Evolutionary conservation across 2,113 vertebrate genomes (phyloP).

Genomic region (Callipepla californica): DNA sequence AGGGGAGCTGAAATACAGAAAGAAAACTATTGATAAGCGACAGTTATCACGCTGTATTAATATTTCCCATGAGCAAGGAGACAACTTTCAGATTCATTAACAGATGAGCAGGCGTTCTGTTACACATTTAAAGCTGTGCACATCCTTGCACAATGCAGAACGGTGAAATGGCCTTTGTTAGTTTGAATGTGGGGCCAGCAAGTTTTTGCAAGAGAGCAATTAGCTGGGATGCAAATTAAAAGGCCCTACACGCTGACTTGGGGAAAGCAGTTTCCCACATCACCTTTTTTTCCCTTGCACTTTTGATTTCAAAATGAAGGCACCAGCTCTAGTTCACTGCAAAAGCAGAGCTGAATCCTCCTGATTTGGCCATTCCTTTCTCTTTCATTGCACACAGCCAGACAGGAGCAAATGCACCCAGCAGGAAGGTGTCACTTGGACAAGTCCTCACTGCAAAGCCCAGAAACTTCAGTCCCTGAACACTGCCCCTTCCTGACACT

Average conservation of each 20-base stretch:
- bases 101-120: not conserved
- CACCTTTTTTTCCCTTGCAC: not conserved
- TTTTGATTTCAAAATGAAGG: not conserved
- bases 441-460: not conserved
- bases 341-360: not conserved
- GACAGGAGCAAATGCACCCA: not conserved
- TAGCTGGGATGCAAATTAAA: not conserved
- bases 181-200: not conserved
- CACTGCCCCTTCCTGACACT: not conserved
- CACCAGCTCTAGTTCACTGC: not conserved
- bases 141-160: not conserved
- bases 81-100: accelerated
- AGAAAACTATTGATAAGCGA: not conserved
- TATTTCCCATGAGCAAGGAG: not conserved
- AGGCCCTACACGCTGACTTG: not conserved
- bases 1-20: accelerated
- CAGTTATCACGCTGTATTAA: not conserved
- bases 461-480: accelerated
- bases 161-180: not conserved
- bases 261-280: not conserved
- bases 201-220: not conserved
- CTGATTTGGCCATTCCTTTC: accelerated
- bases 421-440: accelerated
- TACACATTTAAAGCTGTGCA: not conserved
- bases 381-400: accelerated